A percentile compares a stretch with the other conserved stretches of the same genome.
phyloP scores from a whole-genome alignment of 2,888 invertebrate species.

The Acleris sparsana region DNA sequence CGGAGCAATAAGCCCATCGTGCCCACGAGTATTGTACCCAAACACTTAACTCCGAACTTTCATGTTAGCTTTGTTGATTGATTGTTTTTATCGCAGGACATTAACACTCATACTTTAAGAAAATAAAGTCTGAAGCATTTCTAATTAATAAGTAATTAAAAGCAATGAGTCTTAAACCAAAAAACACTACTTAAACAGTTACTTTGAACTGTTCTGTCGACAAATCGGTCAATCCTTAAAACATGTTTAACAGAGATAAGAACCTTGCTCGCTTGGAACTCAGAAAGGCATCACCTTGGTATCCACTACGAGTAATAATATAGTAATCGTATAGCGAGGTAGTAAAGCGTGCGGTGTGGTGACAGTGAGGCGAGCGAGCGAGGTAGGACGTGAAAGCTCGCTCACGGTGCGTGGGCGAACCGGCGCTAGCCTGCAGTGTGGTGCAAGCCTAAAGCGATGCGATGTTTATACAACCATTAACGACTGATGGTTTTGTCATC shows the following conservation, averaged over 20 bases:
- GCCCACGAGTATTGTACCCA: conserved; percentile 39
- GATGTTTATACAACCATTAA: conserved; percentile 28
- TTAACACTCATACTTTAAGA: neutral
- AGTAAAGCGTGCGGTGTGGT: conserved; percentile 30
- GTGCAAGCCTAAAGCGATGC: conserved; percentile 43
- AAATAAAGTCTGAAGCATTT: neutral
- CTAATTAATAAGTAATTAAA: neutral
- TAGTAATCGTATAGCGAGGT: conserved; percentile 10
- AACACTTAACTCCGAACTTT: conserved; percentile 40
- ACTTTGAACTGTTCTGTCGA: conserved; percentile 9
- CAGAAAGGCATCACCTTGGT: conserved; percentile 19
- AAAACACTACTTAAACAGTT: conserved; percentile 19
- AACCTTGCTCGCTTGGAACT: conserved; percentile 16
- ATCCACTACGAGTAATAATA: conserved; percentile 18
- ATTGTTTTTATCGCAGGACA: too few species aligned
- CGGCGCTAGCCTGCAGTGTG: conserved; percentile 56
- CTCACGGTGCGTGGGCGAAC: conserved; percentile 74
- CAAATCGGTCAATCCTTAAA: conserved; percentile 39
- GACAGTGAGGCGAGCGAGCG: conserved; percentile 42
- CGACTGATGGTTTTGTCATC: conserved; percentile 29
- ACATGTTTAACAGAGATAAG: conserved; percentile 26
- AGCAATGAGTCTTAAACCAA: neutral
- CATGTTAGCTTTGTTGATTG: conserved; percentile 34
- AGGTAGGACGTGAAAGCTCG: conserved; percentile 68
- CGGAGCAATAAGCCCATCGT: conserved; percentile 52